These are phyloP conservation scores for Nyctibius bracteatus DNA, from an alignment of 2,113 vertebrate genomes.

Conservation along the genomic window DNA sequence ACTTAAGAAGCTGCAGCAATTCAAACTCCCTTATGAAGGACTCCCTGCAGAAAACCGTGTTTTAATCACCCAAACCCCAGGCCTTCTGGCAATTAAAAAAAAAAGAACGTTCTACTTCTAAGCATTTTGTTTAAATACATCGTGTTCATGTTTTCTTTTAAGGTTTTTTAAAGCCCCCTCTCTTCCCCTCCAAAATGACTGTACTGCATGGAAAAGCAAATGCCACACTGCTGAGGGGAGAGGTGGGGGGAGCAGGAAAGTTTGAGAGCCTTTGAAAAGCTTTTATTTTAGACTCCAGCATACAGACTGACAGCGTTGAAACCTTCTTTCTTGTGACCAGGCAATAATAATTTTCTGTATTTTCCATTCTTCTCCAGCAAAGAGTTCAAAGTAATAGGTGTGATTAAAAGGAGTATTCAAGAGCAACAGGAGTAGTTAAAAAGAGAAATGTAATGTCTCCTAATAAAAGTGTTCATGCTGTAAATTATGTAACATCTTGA, in stretches of 20 bases:
- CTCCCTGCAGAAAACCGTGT: not conserved
- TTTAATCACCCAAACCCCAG: not conserved
- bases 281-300: not conserved
- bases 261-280: not conserved
- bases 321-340: not conserved
- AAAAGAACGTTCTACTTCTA: not conserved
- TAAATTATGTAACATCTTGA: not conserved
- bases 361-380: not conserved
- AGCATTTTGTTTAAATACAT: not conserved
- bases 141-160: not conserved
- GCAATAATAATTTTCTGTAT: not conserved
- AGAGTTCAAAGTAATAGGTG: fast-evolving
- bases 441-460: not conserved
- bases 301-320: not conserved
- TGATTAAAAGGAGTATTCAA: not conserved
- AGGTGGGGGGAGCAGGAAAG: fast-evolving
- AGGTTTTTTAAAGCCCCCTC: not conserved
- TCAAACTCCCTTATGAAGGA: not conserved
- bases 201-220: not conserved
- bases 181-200: not conserved
- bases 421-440: not conserved
- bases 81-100: not conserved
- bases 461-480: not conserved
- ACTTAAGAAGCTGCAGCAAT: not conserved
- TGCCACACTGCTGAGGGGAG: too few relatives aligned